Base-by-base conservation (phyloP, 2,888 invertebrate genomes). In the Oscheius sp. region DNA sequence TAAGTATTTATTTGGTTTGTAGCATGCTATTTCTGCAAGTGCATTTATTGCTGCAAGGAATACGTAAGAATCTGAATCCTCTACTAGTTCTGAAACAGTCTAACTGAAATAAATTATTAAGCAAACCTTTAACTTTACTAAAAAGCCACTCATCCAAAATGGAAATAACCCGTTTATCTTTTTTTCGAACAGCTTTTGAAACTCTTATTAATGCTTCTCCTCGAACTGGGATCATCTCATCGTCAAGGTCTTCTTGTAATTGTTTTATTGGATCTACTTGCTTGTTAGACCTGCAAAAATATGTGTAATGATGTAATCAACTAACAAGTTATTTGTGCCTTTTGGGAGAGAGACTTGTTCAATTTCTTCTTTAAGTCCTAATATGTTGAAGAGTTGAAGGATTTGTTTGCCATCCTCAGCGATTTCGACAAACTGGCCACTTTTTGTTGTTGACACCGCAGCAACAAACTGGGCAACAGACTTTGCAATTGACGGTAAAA, bases 21-120 rank as follows among this genome's bases (percentile, higher is more conserved):
- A 75, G 50, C 53, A 67, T 1, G 76, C 74, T 48, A 83, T 71
- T 65, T 84, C 82, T 23, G 80, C 79, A 20, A 84, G 63, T 25
- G 75, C 72, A 64, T 82, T 83, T 61, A 84, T 78, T 3, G 82
- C 80, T 4, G 81, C 67, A 57, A 84, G 68, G 61, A 67, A 84
- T 5, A 84, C 80, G 65, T 82, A 84, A 23, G 79, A 80, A 69
- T 84, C 84, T 6, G 57, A 55, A 39, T 79, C 70, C 0, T 23
- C 33, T 6, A 80, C 39, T 17, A 70, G 63, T 6, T 72, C 77
- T 79, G 69, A 23, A 71, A 55, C 20, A 17, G 12, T 20, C 20
- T 45, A 55, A 6, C 25, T 31, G 12, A 17, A 15, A 20, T 12
- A 45, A 27, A 20, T 33, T 15, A 39, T 31, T 17, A 33, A 3